Evolutionary conservation across 2,888 invertebrate genomes (phyloP).

Genomic region (Apamea crenata): DNA sequence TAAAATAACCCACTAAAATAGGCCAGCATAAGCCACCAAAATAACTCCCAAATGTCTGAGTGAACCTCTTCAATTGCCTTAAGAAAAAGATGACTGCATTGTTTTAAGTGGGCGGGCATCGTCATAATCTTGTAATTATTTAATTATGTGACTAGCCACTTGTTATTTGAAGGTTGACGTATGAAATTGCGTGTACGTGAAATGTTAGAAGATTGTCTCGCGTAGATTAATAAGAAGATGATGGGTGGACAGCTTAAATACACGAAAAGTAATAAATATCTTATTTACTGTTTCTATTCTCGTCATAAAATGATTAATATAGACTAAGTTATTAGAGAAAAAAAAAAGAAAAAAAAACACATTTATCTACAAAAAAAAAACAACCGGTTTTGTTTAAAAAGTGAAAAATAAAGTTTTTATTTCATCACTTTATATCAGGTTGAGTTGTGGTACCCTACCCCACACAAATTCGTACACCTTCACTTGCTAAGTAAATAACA

Average conservation of each 20-base stretch:
- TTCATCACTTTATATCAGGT: too few relatives aligned
- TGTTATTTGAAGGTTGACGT: constrained; percentile 37
- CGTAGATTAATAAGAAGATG: constrained; percentile 34
- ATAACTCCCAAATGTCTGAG: background rate
- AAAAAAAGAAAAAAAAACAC: constrained; percentile 1
- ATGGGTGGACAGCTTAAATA: constrained; percentile 15
- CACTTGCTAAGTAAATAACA: background rate
- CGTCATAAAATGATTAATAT: constrained; percentile 8
- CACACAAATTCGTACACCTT: too few relatives aligned
- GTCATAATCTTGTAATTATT: constrained; percentile 46
- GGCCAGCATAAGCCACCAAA: background rate
- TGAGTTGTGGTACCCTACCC: too few relatives aligned
- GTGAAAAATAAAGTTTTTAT: too few relatives aligned
- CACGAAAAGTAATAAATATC: constrained; percentile 7
- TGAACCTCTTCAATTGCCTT: background rate
- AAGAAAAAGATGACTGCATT: constrained; percentile 37
- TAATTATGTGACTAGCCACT: constrained; percentile 26
- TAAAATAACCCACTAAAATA: too few relatives aligned
- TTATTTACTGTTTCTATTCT: background rate
- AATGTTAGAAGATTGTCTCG: constrained; percentile 32
- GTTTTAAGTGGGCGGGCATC: constrained; percentile 16
- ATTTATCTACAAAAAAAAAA: background rate
- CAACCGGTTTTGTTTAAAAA: too few relatives aligned
- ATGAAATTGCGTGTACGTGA: constrained; percentile 54
- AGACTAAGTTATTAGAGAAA: background rate